Base-by-base conservation (phyloP, 2,797 vertebrate genomes). In the Sebastes vulpes region DNA sequence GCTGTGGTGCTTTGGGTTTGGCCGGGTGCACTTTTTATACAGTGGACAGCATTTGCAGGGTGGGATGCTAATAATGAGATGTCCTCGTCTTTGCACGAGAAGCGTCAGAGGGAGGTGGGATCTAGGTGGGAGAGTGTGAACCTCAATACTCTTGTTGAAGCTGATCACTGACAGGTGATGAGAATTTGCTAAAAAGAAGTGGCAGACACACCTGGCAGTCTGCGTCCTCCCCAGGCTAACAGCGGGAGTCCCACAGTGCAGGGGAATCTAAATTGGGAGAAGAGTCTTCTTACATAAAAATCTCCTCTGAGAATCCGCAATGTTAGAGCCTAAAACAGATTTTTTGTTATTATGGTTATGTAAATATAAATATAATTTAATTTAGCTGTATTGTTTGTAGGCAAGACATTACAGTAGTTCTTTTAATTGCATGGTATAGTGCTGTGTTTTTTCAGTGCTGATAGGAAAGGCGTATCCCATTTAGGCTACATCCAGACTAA, bases 101-200 rank as follows among this genome's bases (percentile, higher is more conserved):
- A 20, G 21, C 28, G 12, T 50, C 28, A 54, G 28, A 46, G 53
- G 12, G 12, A 28, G 54, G 42, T 23, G 28, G 29, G 25, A 54
- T 76, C 18, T 9, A 23, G 52, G 31, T 2, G 8, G 53, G 52
- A 65, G 31, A 25, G 64, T n/a, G 29, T 77, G 72, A 67, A 65
- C 52, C 81, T 67, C 28, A 53, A 9, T 64, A 6, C 31, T 79
- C 60, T 20, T 65, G 60, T 48, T 74, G 67, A 71, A 67, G 66
- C 79, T 31, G 63, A 57, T 75, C 53, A 20, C 58, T 75, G 70
- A 79, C 75, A 65, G 35, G 25, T 78, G 76, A 87, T 23, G 20
- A 58, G 54, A 71, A 48, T 5, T 56, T 9, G 20, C 20, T 71
- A 48, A 69, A 58, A 66, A 26, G 29, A 70, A 75, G 65, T 72